Conservation (phyloP, 2,888 invertebrate genomes). For the Elysia crispata region DNA sequence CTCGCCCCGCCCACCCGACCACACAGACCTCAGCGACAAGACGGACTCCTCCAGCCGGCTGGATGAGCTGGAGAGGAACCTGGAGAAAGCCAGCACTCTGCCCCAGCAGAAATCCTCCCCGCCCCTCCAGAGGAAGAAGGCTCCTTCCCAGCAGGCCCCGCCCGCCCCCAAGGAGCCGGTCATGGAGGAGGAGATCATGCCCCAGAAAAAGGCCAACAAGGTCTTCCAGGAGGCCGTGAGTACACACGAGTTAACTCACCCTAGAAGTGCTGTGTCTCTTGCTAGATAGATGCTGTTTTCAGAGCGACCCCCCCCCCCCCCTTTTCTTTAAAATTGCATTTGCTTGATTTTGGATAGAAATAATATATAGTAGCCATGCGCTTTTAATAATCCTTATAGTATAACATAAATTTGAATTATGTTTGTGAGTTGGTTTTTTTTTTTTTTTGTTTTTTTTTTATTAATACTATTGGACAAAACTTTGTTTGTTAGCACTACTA, state of each 20-base stretch:
- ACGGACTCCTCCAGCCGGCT: constrained; percentile 61
- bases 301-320: constrained; percentile 31
- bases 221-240: constrained; percentile 52
- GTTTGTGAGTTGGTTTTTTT: no score
- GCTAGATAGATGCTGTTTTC: constrained; percentile 55
- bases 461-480: no score
- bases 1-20: not conserved
- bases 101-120: constrained; percentile 52
- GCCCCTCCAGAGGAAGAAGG: constrained; percentile 52
- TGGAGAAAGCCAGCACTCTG: constrained; percentile 66
- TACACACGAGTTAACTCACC: constrained; percentile 16
- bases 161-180: constrained; percentile 51
- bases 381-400: no score
- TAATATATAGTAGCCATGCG: not conserved
- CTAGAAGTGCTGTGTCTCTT: constrained; percentile 59
- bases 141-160: constrained; percentile 32
- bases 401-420: no score
- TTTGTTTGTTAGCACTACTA: no score
- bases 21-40: constrained; percentile 41
- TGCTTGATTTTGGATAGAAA: not conserved
- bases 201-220: constrained; percentile 55
- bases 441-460: no score
- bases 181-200: constrained; percentile 53
- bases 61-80: constrained; percentile 65
- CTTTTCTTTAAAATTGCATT: not conserved